Conservation (phyloP, 2,113 vertebrate species). For the Cyanoderma ruficeps region DNA sequence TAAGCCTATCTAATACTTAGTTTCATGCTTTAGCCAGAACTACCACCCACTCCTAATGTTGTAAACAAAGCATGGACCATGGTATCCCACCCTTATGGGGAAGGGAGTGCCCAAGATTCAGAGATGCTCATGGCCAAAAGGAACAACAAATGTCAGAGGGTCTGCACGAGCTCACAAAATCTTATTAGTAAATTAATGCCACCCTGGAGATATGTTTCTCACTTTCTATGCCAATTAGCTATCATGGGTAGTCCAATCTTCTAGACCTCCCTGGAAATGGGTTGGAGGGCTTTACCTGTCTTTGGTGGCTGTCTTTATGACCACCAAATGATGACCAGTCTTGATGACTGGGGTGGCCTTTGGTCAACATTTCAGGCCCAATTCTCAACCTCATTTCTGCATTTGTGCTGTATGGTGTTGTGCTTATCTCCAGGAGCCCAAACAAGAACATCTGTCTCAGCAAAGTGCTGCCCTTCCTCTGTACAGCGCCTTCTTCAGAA, state of each 20-base stretch:
- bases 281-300: not conserved
- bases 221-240: not conserved
- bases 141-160: not conserved
- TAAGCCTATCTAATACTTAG: not conserved
- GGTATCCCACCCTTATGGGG: not conserved
- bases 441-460: not conserved
- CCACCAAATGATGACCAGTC: not conserved
- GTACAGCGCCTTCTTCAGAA: not conserved
- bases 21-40: not conserved
- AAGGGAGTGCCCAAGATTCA: not conserved
- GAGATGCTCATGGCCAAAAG: not conserved
- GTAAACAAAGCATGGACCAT: not conserved
- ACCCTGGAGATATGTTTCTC: not conserved
- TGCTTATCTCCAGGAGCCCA: not conserved
- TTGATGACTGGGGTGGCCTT: not conserved
- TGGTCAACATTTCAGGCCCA: not conserved
- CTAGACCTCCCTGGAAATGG: not conserved
- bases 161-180: not conserved
- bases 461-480: not conserved
- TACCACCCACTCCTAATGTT: rapidly evolving
- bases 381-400: not conserved
- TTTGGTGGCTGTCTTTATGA: not conserved
- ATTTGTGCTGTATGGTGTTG: not conserved
- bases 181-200: not conserved
- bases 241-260: not conserved